These are phyloP conservation scores for Hirudo medicinalis DNA, from an alignment of 1,140 invertebrate genomes.

Conservation along the genomic window DNA sequence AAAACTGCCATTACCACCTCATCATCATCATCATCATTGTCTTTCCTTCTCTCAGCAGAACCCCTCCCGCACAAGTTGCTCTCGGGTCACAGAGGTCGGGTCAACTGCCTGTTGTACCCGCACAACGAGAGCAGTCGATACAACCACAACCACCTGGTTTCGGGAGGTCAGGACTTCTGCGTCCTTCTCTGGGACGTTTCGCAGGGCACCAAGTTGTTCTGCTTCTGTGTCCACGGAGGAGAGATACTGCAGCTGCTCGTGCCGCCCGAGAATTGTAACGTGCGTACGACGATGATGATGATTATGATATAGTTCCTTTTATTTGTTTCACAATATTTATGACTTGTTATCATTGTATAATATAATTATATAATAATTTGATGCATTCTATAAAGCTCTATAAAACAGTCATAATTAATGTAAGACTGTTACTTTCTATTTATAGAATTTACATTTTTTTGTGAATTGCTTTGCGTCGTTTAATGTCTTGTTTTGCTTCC, in stretches of 20 bases:
- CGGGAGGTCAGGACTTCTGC: conserved; percentile 91
- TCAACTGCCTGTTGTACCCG: conserved; percentile 89
- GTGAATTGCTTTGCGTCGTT: neutral
- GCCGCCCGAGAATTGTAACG: conserved; percentile 69
- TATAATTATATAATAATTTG: too few relatives aligned
- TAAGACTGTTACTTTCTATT: too few relatives aligned
- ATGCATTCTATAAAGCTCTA: too few relatives aligned
- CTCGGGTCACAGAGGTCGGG: conserved; percentile 75
- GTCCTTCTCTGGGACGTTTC: conserved; percentile 94
- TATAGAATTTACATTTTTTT: too few relatives aligned
- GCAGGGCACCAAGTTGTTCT: conserved; percentile 70
- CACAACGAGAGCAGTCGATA: conserved; percentile 82
- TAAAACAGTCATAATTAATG: too few relatives aligned
- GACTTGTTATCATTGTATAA: too few relatives aligned
- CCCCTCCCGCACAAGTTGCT: conserved; percentile 79
- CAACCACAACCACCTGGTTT: conserved; percentile 66
- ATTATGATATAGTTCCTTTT: too few relatives aligned
- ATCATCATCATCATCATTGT: neutral
- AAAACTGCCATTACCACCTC: too few relatives aligned
- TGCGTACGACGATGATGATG: conserved; percentile 26
- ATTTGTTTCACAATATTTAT: too few relatives aligned
- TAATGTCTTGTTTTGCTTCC: neutral
- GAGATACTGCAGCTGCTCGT: conserved; percentile 72
- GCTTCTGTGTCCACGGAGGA: conserved; percentile 87
- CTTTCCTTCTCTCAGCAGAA: conserved; percentile 46